phyloP scores from a whole-genome alignment of 2,113 vertebrate genomes.

The Morone saxatilis region DNA sequence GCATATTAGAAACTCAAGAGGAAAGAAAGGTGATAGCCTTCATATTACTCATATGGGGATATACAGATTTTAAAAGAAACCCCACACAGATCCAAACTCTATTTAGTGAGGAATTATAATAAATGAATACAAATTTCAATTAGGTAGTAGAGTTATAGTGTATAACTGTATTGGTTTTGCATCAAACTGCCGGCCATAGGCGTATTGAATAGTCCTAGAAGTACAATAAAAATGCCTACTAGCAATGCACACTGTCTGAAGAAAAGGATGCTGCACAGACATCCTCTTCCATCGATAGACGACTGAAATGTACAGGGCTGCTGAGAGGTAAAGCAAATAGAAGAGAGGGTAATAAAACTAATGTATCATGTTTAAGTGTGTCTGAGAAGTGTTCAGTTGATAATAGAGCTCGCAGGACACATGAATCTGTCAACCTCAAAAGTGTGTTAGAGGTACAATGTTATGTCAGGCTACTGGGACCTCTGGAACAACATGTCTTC shows the following conservation, averaged over 20 bases:
- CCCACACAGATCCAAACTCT: not conserved
- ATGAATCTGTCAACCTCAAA: not conserved
- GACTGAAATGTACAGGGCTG: not conserved
- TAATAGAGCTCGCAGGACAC: constrained; percentile 3
- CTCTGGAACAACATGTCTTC: constrained; percentile 38
- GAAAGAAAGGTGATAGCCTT: not conserved
- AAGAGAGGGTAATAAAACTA: not conserved
- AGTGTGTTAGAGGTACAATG: constrained; percentile 12
- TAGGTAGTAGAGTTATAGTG: not conserved
- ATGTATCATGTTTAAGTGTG: constrained; percentile 1
- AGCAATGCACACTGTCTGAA: not conserved
- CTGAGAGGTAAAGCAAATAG: constrained; percentile 17
- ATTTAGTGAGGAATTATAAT: not conserved
- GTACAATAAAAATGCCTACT: not conserved
- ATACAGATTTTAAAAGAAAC: not conserved
- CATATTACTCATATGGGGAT: not conserved
- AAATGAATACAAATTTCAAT: not conserved
- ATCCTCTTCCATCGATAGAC: constrained; percentile 11
- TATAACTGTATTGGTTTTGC: constrained; percentile 4
- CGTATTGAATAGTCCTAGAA: not conserved
- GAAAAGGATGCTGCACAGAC: constrained; percentile 38
- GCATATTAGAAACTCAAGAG: not conserved
- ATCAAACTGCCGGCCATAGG: not conserved
- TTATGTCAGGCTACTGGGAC: constrained; percentile 18
- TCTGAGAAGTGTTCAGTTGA: not conserved